Percentiles rank a stretch among this genome's conserved stretches.
These are phyloP conservation scores for Myiozetetes cayanensis DNA, from an alignment of 2,113 vertebrate genomes.

Conservation along the genomic window DNA sequence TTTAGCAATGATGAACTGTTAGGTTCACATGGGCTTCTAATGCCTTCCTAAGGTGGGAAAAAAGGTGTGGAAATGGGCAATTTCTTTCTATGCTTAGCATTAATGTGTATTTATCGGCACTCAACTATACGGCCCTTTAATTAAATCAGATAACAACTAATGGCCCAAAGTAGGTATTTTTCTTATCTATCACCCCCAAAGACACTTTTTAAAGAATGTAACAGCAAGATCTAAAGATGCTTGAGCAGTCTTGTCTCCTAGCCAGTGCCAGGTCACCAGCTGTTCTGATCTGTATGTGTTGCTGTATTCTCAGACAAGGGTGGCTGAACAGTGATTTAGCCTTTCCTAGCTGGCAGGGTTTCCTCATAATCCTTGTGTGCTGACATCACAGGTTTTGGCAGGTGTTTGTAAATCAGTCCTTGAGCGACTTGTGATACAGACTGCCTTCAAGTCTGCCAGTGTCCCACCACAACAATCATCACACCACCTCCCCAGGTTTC, in stretches of 20 bases:
- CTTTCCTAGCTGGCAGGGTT: not conserved
- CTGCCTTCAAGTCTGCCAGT: not conserved
- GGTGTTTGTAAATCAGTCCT: not conserved
- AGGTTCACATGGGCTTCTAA: not conserved
- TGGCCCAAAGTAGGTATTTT: not conserved
- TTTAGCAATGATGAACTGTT: not conserved
- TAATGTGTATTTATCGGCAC: not conserved
- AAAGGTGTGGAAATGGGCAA: not conserved
- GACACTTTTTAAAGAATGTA: not conserved
- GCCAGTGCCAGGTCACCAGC: not conserved
- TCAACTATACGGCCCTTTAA: not conserved
- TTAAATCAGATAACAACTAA: constrained; percentile 34
- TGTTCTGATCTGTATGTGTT: rapidly evolving
- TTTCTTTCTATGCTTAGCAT: not conserved
- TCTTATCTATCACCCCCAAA: not conserved
- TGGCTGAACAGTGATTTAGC: not conserved
- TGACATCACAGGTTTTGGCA: not conserved
- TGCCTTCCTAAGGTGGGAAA: not conserved
- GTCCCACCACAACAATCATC: rapidly evolving
- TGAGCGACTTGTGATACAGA: rapidly evolving
- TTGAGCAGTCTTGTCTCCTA: not conserved
- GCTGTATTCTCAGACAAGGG: not conserved
- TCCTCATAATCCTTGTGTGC: not conserved
- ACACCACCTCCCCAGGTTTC: not conserved
- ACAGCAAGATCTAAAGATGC: not conserved